Evolutionary conservation across 1,140 invertebrate genomes (phyloP).

Genomic region (Vanessa tameamea): DNA sequence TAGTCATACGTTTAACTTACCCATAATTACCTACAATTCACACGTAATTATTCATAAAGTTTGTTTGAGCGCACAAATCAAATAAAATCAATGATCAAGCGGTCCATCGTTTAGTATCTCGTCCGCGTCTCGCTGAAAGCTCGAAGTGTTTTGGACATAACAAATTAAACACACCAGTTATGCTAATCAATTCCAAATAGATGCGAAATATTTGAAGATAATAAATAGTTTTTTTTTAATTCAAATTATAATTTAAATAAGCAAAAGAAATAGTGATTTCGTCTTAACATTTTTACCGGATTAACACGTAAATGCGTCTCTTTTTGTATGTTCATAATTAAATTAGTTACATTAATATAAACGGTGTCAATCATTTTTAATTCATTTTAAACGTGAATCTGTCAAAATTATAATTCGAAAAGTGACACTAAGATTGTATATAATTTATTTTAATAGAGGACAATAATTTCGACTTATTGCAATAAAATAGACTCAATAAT

Average conservation of each 20-base stretch:
- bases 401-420: too few relatives aligned
- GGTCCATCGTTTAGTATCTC: background rate
- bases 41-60: background rate
- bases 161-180: constrained; percentile 4
- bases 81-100: background rate
- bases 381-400: too few relatives aligned
- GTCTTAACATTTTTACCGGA: too few relatives aligned
- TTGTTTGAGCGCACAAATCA: background rate
- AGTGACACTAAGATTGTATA: too few relatives aligned
- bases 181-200: background rate
- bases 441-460: too few relatives aligned
- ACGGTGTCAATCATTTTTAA: too few relatives aligned
- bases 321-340: too few relatives aligned
- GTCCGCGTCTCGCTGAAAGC: background rate
- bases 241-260: background rate
- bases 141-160: background rate
- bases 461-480: too few relatives aligned
- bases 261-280: background rate
- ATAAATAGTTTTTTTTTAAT: background rate
- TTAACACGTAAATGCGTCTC: too few relatives aligned
- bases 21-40: background rate
- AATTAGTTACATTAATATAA: too few relatives aligned
- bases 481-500: too few relatives aligned
- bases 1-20: too few relatives aligned
- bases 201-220: constrained; percentile 1